These are phyloP conservation scores for Patella depressa DNA, from an alignment of 2,888 invertebrate species.

Conservation along the genomic window DNA sequence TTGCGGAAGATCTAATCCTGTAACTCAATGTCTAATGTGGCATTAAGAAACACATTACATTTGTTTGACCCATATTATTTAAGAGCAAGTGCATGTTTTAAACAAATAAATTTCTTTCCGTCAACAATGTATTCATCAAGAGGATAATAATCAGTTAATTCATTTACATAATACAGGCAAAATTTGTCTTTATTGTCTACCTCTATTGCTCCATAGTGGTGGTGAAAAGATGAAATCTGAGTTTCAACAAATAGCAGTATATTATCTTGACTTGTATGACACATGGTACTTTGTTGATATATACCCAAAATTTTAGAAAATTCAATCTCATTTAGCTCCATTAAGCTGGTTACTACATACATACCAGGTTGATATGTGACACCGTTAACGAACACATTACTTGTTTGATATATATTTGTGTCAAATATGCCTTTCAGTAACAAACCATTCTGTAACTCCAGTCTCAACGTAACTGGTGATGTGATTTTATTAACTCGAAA, in stretches of 20 bases:
- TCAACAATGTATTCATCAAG: slow-evolving; percentile 7
- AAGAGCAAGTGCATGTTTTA: neutral
- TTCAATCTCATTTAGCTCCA: neutral
- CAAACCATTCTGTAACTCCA: neutral
- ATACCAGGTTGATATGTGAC: slow-evolving; percentile 11
- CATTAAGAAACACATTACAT: no score
- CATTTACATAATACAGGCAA: neutral
- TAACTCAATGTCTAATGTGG: no score
- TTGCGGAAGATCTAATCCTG: no score
- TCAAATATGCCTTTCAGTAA: neutral
- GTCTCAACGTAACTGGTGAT: neutral
- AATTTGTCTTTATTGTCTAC: slow-evolving; percentile 1
- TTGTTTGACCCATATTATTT: no score
- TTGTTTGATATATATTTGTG: slow-evolving; percentile 2
- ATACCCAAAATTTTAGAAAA: neutral
- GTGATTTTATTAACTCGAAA: neutral
- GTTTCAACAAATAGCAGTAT: slow-evolving; percentile 6
- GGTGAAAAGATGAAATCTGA: neutral
- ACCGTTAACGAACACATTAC: neutral
- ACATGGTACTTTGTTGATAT: neutral
- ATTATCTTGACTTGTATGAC: neutral
- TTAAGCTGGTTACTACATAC: neutral
- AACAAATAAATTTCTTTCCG: neutral
- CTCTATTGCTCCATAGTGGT: neutral
- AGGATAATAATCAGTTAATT: slow-evolving; percentile 18